Conservation (phyloP, 2,888 invertebrate species). For the Troides aeacus region DNA sequence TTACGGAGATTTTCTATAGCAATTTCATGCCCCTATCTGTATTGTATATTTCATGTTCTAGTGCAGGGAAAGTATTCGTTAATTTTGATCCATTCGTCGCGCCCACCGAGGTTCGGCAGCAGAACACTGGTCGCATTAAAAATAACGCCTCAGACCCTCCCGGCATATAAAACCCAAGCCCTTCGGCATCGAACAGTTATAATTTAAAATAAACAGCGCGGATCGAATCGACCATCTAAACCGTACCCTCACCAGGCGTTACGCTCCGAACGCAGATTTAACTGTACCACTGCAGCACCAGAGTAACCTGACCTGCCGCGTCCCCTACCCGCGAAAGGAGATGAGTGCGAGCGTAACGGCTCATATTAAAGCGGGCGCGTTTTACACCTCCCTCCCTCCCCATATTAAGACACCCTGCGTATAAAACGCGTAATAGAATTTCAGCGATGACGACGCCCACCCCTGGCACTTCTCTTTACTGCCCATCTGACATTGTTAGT, state of each 20-base stretch:
- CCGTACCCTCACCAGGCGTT: constrained; percentile 42
- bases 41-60: not conserved
- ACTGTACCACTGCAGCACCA: constrained; percentile 59
- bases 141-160: constrained; percentile 35
- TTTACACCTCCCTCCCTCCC: constrained; percentile 57
- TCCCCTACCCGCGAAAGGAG: constrained; percentile 39
- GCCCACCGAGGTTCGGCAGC: constrained; percentile 25
- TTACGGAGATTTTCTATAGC: too few relatives aligned
- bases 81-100: not conserved
- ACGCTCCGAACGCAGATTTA: constrained; percentile 60
- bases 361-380: constrained; percentile 66
- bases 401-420: constrained; percentile 66
- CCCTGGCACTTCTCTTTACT: constrained; percentile 42
- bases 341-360: constrained; percentile 51
- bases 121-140: constrained; percentile 31
- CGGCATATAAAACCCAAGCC: constrained; percentile 56
- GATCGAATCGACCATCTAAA: constrained; percentile 67
- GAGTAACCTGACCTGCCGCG: constrained; percentile 34
- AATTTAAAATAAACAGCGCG: constrained; percentile 77
- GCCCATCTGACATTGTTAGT: constrained; percentile 72
- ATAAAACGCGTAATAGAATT: constrained; percentile 79
- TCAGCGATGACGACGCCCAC: constrained; percentile 64
- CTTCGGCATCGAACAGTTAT: constrained; percentile 49
- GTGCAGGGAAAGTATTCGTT: not conserved
- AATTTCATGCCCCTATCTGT: too few relatives aligned